A percentile compares a stretch with the other conserved stretches of the same genome.
Evolutionary conservation across 2,888 invertebrate species (phyloP).

Genomic region (Aphodius sticticus): DNA sequence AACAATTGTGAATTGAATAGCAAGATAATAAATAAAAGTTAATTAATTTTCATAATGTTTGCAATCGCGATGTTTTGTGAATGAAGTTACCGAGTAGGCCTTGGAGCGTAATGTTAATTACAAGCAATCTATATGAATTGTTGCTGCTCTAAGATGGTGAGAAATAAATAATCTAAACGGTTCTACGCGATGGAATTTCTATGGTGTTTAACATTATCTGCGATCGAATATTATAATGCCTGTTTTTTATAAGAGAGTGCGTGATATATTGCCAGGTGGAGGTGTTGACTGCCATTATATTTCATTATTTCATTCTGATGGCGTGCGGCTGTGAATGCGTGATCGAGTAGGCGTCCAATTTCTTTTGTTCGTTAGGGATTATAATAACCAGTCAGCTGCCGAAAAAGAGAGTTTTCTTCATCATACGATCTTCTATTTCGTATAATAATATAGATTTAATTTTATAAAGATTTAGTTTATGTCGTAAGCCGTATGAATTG

Average conservation of each 20-base stretch:
- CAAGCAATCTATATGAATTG: background rate
- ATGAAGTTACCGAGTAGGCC: background rate
- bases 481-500: too few relatives aligned
- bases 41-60: background rate
- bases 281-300: background rate
- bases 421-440: too few relatives aligned
- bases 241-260: background rate
- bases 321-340: too few relatives aligned
- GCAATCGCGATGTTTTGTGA: background rate
- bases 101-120: background rate
- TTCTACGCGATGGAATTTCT: background rate
- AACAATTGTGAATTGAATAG: background rate
- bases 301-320: background rate
- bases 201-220: background rate
- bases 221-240: background rate
- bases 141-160: too few relatives aligned
- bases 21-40: background rate
- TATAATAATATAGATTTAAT: too few relatives aligned
- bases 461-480: too few relatives aligned
- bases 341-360: too few relatives aligned
- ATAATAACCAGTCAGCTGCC: too few relatives aligned
- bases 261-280: background rate
- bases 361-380: too few relatives aligned
- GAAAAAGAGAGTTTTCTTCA: too few relatives aligned
- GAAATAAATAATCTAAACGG: too few relatives aligned